Percentiles rank a stretch among this genome's conserved stretches.
phyloP scores from a whole-genome alignment of 2,888 invertebrate genomes.

The Marronus borbonicus region DNA sequence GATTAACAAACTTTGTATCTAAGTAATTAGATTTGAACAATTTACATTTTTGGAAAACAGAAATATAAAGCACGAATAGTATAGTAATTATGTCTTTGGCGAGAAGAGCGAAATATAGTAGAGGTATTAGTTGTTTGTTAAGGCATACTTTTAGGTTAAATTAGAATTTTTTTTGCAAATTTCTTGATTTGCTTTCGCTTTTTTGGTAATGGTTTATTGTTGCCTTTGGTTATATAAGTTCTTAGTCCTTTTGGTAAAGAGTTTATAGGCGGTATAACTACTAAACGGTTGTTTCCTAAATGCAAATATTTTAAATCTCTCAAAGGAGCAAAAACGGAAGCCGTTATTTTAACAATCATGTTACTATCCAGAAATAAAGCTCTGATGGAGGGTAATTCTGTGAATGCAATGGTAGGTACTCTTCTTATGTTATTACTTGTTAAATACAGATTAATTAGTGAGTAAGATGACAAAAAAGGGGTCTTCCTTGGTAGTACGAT shows the following conservation, averaged over 20 bases:
- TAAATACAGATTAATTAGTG: slow-evolving; percentile 62
- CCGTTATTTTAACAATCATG: slow-evolving; percentile 58
- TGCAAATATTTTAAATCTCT: slow-evolving; percentile 63
- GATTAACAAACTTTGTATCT: no score
- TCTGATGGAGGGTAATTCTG: slow-evolving; percentile 57
- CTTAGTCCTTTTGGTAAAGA: slow-evolving; percentile 29
- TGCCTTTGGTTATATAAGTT: slow-evolving; percentile 50
- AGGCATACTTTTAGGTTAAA: background rate
- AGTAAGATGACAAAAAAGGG: slow-evolving; percentile 60
- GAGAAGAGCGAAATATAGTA: no score
- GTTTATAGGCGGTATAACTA: slow-evolving; percentile 50
- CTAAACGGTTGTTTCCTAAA: slow-evolving; percentile 62
- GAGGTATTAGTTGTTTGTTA: background rate
- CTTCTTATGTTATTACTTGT: slow-evolving; percentile 63
- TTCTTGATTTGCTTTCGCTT: slow-evolving; percentile 16
- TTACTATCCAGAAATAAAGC: slow-evolving; percentile 66
- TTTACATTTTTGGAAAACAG: no score
- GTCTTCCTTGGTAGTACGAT: slow-evolving; percentile 60
- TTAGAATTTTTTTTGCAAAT: background rate
- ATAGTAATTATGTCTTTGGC: no score
- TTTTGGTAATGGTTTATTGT: slow-evolving; percentile 7
- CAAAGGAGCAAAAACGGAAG: slow-evolving; percentile 60
- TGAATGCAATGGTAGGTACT: slow-evolving; percentile 61
- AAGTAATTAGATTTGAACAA: no score
- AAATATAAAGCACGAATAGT: no score